A percentile compares a stretch with the other conserved stretches of the same genome.
Evolutionary conservation across 2,113 vertebrate genomes (phyloP).

Genomic region (Phalacrocorax carbo): DNA sequence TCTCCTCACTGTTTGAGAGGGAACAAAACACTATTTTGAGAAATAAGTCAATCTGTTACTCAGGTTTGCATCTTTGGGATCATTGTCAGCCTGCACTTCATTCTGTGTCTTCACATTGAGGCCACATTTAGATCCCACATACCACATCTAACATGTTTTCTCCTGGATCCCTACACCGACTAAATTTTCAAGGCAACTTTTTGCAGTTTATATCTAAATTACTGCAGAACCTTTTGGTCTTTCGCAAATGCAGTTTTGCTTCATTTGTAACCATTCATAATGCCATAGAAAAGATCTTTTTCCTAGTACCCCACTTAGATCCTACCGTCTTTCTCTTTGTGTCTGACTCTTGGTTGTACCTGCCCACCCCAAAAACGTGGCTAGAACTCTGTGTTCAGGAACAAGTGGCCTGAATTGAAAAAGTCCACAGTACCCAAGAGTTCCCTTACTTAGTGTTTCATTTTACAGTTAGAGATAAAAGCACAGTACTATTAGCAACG

Average conservation of each 20-base stretch:
- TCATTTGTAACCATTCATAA: not conserved
- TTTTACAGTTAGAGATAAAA: not conserved
- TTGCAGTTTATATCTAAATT: not conserved
- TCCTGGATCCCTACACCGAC: not conserved
- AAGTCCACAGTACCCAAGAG: not conserved
- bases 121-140: not conserved
- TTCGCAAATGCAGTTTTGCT: not conserved
- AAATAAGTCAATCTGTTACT: not conserved
- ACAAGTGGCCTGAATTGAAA: not conserved
- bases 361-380: not conserved
- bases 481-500: not conserved
- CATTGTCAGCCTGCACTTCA: not conserved
- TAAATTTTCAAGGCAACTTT: not conserved
- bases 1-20: not conserved
- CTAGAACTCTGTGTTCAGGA: not conserved
- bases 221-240: not conserved
- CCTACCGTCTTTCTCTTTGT: not conserved
- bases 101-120: not conserved
- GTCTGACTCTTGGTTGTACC: not conserved
- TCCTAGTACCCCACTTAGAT: not conserved
- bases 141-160: not conserved
- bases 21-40: not conserved
- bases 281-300: not conserved
- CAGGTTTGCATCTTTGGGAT: not conserved
- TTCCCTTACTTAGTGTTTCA: not conserved